Base-by-base conservation (phyloP, 2,888 invertebrate species). In the Heliconius sara region DNA sequence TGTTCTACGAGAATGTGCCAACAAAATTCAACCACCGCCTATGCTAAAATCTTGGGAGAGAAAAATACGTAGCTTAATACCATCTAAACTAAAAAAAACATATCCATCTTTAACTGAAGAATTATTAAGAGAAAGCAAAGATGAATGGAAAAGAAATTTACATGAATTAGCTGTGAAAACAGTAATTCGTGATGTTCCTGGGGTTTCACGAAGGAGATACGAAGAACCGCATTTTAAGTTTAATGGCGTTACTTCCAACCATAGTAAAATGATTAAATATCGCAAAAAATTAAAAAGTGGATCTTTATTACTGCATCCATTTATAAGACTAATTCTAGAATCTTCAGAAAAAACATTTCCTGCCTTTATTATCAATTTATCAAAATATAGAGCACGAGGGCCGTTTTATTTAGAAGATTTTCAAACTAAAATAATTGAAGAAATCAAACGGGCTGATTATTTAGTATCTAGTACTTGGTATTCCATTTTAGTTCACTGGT, bases 151-250 rank as follows among this genome's bases (percentile, higher is more conserved):
- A 84, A 91, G 91, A 30, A 93, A 96, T 74, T 95, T 97, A 78
- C 96, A 97, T 83, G 91, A 95, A 1, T 95, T 96, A 60, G 97
- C 97, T 19, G 96, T 97, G 72, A 96, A 96, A 85, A 96, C 96
- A 57, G 96, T 97, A 78, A 94, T 97, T 25, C 94, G 95, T 60
- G 96, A 96, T 76, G 89, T 94, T 63, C 96, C 96, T 0, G 96
- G 96, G 65, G 95, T 95, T 10, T 91, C 95, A 5, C 92, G 95
- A 79, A 89, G 91, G 27, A 92, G 94, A 80, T 92, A 93, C 82
- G 87, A 87, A 80, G 95, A 96, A 86, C 90, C 92, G 39, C 90
- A 95, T 80, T 96, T 96, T 86, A 96, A 96, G 87, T 96, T 94
- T 84, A 93, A 95, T 0, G 97, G 97, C 0, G 92, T 95, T 82